Conservation (phyloP, 2,888 invertebrate species). For the Drosophila cognata region DNA sequence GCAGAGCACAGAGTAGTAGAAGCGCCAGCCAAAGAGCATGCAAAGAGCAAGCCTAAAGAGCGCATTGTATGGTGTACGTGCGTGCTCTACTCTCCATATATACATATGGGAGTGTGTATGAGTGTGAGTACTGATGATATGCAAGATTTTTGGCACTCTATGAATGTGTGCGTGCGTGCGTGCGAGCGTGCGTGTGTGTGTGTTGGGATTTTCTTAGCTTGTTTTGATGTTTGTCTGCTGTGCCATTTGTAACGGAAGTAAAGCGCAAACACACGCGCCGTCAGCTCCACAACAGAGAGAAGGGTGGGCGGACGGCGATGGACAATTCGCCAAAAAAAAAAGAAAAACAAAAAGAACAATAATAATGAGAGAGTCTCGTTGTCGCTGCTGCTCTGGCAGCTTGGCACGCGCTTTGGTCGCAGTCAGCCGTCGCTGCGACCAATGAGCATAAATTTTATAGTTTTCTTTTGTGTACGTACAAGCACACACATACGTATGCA, state of each 20-base stretch:
- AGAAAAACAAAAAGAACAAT: neutral
- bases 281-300: constrained; percentile 19
- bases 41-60: constrained; percentile 57
- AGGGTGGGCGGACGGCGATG: constrained; percentile 27
- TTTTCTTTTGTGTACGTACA: constrained; percentile 37
- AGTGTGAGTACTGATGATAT: constrained; percentile 27
- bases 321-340: constrained; percentile 37
- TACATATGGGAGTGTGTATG: constrained; percentile 3
- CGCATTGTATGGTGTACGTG: constrained; percentile 64
- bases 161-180: constrained; percentile 18
- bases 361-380: constrained; percentile 50
- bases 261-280: constrained; percentile 68
- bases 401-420: constrained; percentile 57
- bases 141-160: constrained; percentile 59
- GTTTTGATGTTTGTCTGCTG: constrained; percentile 54
- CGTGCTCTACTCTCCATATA: constrained; percentile 28
- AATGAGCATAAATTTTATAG: constrained; percentile 58
- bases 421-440: constrained; percentile 46
- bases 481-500: constrained; percentile 6
- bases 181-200: constrained; percentile 14
- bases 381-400: constrained; percentile 34
- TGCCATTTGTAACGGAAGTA: constrained; percentile 78
- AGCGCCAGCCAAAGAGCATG: constrained; percentile 58
- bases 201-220: constrained; percentile 56
- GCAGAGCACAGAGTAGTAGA: constrained; percentile 10